Base-by-base conservation (phyloP, 2,888 invertebrate species). In the Melanargia galathea region DNA sequence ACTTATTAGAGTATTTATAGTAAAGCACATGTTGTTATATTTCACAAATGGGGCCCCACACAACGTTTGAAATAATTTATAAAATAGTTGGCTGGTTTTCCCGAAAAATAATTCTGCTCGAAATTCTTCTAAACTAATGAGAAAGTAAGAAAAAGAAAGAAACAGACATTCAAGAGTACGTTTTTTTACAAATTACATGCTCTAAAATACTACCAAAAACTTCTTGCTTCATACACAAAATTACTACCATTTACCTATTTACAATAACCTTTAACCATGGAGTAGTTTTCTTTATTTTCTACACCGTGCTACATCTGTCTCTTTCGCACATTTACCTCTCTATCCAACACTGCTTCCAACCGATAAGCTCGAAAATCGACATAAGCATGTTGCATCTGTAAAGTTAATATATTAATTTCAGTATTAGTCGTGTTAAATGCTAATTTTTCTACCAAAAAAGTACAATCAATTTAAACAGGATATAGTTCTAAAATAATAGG, bases 321-420 rank as follows among this genome's bases (percentile, higher is more conserved):
- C 89, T 90, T 91, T 90, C 90, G 90, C 91, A 90, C 91, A 91
- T 90, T 89, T 92, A 92, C 92, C 92, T 92, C 92, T 92, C 92
- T 89, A 92, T 92, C 92, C 92, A 92, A 92, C 92, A 92, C 86
- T 92, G 92, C 84, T 92, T 92, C 92, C 92, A 92, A 81, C 92
- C 92, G 78, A 92, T 91, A 78, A 92, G 89, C 90, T 92, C 92
- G 92, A 92, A 92, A 76, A 92, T 88, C 60, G 92, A 92, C 92
- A 92, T 92, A 81, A 92, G 89, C 87, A 84, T 92, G 92, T 92
- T 92, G 92, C 92, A 92, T 87, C 92, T 92, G 92, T 70, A 90
- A 90, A 83, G 82, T 82, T 81, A 84, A 85, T 81, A 63, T 71
- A 75, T 81, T 80, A 81, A 73, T 81, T 69, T 48, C 10, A 72